Evolutionary conservation across 2,888 invertebrate genomes (phyloP).

Genomic region (Eristalis pertinax): DNA sequence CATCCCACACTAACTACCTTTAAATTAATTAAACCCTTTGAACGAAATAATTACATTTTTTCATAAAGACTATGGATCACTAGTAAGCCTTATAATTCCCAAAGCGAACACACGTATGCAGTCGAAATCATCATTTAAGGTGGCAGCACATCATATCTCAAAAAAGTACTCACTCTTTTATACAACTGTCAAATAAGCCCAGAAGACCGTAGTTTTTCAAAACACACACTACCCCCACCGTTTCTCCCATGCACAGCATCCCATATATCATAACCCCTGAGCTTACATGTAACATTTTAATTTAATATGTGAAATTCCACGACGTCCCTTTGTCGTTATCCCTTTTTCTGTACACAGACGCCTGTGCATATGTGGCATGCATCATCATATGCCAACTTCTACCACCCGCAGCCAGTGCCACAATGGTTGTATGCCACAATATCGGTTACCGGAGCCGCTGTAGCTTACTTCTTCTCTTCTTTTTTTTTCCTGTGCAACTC

Average conservation of each 20-base stretch:
- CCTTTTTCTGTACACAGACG: conserved; percentile 10
- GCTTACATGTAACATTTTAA: conserved; percentile 55
- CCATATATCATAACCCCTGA: conserved; percentile 24
- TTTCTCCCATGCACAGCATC: neutral
- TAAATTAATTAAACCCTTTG: no score
- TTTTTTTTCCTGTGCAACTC: conserved; percentile 40
- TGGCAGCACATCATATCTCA: no score
- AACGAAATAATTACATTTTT: no score
- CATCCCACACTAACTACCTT: no score
- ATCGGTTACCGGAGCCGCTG: conserved; percentile 37
- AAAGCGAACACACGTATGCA: no score
- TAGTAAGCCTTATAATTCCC: no score
- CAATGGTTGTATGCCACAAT: conserved; percentile 53
- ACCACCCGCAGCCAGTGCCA: conserved; percentile 28
- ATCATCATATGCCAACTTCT: conserved; percentile 43
- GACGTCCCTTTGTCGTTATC: conserved; percentile 26
- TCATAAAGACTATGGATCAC: no score
- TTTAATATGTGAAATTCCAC: conserved; percentile 69
- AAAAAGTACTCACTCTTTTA: neutral
- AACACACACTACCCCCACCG: neutral
- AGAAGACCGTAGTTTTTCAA: neutral
- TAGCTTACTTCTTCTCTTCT: conserved; percentile 33
- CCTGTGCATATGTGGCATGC: conserved; percentile 32
- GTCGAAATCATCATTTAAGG: no score
- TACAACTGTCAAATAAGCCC: neutral